Base-by-base conservation (phyloP, 2,113 vertebrate species). In the Jacana jacana region DNA sequence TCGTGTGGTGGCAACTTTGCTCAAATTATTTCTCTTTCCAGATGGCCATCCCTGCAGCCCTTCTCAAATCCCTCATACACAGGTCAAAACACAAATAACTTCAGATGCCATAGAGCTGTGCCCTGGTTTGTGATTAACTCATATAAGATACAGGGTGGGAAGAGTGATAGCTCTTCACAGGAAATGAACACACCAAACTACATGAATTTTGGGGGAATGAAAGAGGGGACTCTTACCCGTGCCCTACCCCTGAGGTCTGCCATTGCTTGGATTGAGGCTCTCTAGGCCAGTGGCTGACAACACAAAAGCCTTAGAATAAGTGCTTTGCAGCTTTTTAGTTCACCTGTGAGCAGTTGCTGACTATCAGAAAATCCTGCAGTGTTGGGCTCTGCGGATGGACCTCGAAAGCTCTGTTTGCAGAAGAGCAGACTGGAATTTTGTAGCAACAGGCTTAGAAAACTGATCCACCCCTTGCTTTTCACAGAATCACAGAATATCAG, bases 1-100 rank as follows among this genome's bases (percentile, higher is more conserved):
- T 49, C 12, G 49, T 25, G 96, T 98, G n/a, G n/a, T n/a, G n/a
- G n/a, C 94, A 98, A 98, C 91, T 98, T 98, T 89, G 97, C 96
- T 40, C 94, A 66, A 60, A 46, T 48, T 14, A 46, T 37, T 49
- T 88, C 24, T 79, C 42, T 52, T 89, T 16, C 77, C 20, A 46
- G 28, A 35, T 25, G 54, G 19, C 30, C 42, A 27, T n/a, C 51
- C 42, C 52, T 69, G 31, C 13, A 60, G 39, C 37, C 39, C 13
- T 51, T 79, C 19, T 46, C 13, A 81, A 44, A 88, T 79, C 35
- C 72, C 23, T 71, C 15, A n/a, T 30, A 40, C 12, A 61, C 25
- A 51, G 46, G 66, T 24, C 80, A 82, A 88, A 66, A 8, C 48
- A 54, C 8, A 76, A 33, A 30, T 68, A 39, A 52, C 35, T 63